phyloP scores from a whole-genome alignment of 2,888 invertebrate genomes.

The Theodoxus fluviatilis region DNA sequence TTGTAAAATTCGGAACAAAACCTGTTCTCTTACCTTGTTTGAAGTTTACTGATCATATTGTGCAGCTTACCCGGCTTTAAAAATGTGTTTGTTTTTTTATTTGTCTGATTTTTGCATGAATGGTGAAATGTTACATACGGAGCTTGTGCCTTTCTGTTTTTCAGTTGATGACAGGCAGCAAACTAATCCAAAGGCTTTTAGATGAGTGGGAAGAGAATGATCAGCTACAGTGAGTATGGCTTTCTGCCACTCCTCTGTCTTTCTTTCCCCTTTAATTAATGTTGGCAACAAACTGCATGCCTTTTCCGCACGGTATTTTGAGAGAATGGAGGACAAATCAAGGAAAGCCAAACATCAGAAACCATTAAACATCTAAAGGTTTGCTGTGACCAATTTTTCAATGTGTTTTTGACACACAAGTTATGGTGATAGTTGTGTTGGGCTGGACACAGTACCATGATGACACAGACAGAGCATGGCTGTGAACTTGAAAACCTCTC shows the following conservation, averaged over 20 bases:
- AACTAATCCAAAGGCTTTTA: constrained; percentile 80
- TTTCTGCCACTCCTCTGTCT: constrained; percentile 4
- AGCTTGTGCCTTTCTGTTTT: constrained; percentile 53
- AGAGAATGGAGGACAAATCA: background rate
- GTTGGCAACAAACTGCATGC: background rate
- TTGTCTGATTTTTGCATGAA: background rate
- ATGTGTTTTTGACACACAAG: background rate
- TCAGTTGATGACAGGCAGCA: constrained; percentile 81
- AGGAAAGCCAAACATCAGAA: too few species aligned
- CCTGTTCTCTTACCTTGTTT: too few species aligned
- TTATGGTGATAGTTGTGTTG: too few species aligned
- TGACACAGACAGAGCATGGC: too few species aligned
- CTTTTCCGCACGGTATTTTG: background rate
- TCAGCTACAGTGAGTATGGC: constrained; percentile 75
- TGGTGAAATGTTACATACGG: background rate
- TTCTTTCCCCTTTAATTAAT: background rate
- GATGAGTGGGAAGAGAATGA: constrained; percentile 84
- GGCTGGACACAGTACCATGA: too few species aligned
- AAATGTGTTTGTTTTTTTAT: constrained; percentile 9
- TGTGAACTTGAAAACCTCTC: too few species aligned
- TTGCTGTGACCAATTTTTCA: background rate
- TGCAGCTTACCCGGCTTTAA: too few species aligned
- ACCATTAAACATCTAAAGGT: background rate
- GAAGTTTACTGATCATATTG: too few species aligned
- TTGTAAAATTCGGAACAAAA: too few species aligned